phyloP scores from a whole-genome alignment of 2,113 vertebrate species.

The Dipodomys ordii region DNA sequence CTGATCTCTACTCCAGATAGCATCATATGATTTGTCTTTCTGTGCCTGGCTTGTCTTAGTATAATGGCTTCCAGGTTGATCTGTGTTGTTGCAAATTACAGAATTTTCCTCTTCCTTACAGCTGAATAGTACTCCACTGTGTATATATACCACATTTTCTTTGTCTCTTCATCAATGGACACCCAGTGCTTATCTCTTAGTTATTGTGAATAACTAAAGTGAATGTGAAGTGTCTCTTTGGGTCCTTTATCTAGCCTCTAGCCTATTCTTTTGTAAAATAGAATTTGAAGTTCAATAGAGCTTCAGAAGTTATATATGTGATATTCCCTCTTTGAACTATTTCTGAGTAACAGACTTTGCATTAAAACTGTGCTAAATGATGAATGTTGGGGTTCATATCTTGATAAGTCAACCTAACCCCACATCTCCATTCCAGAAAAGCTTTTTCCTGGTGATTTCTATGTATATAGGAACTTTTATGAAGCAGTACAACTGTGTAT shows the following conservation, averaged over 20 bases:
- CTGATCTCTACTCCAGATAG: neutral
- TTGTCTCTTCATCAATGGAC: neutral
- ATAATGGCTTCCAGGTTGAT: neutral
- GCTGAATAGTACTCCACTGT: neutral
- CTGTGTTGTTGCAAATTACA: neutral
- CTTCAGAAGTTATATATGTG: neutral
- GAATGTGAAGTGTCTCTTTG: neutral
- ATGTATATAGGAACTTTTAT: neutral
- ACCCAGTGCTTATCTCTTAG: neutral
- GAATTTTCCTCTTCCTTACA: neutral
- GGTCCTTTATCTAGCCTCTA: neutral
- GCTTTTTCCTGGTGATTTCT: conserved; percentile 48
- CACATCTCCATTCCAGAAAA: neutral
- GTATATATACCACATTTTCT: neutral
- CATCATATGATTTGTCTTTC: neutral
- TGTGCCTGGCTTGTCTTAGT: neutral
- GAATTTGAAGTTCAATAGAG: neutral
- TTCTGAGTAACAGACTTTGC: neutral
- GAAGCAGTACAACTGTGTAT: conserved; percentile 13
- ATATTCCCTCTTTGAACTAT: conserved; percentile 19
- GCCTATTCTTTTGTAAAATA: neutral
- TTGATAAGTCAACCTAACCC: neutral
- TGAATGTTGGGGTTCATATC: neutral
- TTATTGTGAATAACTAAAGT: neutral
- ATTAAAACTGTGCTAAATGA: neutral